Evolutionary conservation across 30 jellyfish, hydroid and myxozoan species (phyloP), one percentile per base, ranked within the genome.

Genomic region (Chrysaora quinquecirrha): DNA sequence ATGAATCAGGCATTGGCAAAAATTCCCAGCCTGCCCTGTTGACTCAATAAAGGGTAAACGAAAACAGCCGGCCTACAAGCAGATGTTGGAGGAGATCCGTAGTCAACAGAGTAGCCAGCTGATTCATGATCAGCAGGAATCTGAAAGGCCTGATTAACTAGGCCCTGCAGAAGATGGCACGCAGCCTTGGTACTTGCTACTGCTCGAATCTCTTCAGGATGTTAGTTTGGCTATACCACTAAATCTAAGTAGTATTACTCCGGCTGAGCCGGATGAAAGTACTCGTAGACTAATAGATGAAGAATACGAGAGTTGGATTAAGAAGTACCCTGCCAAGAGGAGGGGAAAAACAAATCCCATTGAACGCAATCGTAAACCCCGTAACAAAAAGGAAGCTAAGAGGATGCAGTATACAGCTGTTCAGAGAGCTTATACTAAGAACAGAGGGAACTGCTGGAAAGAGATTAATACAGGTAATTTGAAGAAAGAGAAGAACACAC

Each of bases 211-310:
- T 43, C 58, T 43, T 43, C 58, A 43, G 58, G 58, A 16, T 43
- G 58, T 43, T 43, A 43, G 58, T 16, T 43, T 43, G 9, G 58
- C 58, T 43, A 43, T 16, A 9, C 58, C 58, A 43, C 16, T 43
- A 43, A 43, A 16, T 43, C 58, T 43, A 43, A 16, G 16, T 16
- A 43, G 58, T 43, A 43, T 43, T 43, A 33, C 7, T 9, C 64
- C 89, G 4, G 82, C 47, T 0, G 0, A 20, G 20, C 82, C 82
- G 0, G 43, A 9, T 3, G 70, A 18, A 28, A 19, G 38, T 4
- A 30, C 66, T 25, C 32, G 82, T 12, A 10, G 78, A 66, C 27
- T n/a, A n/a, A n/a, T n/a, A n/a, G n/a, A n/a, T n/a, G n/a, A n/a
- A n/a, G n/a, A n/a, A n/a, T n/a, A n/a, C n/a, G n/a, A n/a, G n/a